Percentiles rank a stretch among this genome's conserved stretches.
phyloP scores from a whole-genome alignment of 2,797 vertebrate species.

The Crax fasciolata region DNA sequence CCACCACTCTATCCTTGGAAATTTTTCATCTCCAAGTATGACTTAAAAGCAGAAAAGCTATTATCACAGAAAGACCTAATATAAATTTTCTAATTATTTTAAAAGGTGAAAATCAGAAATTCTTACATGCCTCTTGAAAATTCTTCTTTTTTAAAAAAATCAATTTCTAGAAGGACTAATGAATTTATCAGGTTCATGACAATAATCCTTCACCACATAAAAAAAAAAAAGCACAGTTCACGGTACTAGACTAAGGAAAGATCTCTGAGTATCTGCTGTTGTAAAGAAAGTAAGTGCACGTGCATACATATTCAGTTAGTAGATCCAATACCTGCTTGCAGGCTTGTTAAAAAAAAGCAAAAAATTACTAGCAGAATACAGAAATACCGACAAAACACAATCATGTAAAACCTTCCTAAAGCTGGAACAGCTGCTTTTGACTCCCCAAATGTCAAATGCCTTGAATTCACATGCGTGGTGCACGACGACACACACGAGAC shows the following conservation, averaged over 20 bases:
- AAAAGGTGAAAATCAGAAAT: neutral
- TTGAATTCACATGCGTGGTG: neutral
- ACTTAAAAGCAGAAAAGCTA: conserved; percentile 1
- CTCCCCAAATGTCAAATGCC: neutral
- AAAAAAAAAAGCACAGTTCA: neutral
- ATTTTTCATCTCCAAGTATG: neutral
- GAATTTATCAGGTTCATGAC: neutral
- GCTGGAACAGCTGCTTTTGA: neutral
- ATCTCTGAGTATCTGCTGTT: neutral
- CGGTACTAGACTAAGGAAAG: neutral
- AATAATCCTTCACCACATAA: neutral
- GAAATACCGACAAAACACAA: neutral
- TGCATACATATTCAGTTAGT: neutral
- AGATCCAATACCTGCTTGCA: neutral
- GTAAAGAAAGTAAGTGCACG: neutral
- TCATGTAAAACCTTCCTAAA: neutral
- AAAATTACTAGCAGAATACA: neutral
- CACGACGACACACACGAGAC: neutral
- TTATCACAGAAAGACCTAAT: neutral
- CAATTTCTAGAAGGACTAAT: neutral
- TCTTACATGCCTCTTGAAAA: neutral
- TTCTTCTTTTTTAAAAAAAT: neutral
- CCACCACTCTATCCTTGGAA: neutral
- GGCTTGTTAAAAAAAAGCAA: neutral
- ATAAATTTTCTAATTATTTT: neutral